Evolutionary conservation across 2,113 vertebrate genomes (phyloP).

Genomic region (Toxostoma redivivum): DNA sequence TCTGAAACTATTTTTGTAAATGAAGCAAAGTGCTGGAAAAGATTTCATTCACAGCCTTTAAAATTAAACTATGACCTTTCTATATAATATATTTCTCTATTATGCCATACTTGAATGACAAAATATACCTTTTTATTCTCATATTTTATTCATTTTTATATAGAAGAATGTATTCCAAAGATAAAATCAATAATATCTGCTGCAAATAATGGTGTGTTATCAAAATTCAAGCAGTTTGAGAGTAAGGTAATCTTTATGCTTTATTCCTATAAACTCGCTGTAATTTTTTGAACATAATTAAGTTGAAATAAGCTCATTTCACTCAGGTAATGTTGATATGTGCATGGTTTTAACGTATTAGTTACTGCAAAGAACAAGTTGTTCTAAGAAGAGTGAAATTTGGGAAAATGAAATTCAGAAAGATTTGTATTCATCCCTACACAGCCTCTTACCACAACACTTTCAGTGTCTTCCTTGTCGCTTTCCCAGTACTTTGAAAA

Average conservation of each 20-base stretch:
- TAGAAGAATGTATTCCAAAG: neutral
- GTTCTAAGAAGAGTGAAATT: neutral
- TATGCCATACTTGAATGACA: neutral
- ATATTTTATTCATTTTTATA: neutral
- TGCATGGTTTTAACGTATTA: neutral
- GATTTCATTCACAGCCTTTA: neutral
- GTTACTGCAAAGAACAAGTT: neutral
- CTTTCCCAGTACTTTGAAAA: neutral
- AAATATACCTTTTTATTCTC: neutral
- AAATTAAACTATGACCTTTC: neutral
- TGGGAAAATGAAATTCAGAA: neutral
- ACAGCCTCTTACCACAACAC: neutral
- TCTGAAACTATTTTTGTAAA: neutral
- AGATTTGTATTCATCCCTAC: neutral
- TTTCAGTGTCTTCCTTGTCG: neutral
- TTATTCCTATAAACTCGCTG: neutral
- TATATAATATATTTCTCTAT: neutral
- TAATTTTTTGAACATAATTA: neutral
- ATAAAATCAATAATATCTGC: neutral
- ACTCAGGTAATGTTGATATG: neutral
- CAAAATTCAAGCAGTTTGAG: neutral
- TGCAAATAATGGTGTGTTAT: neutral
- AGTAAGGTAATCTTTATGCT: neutral
- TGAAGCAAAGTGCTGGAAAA: neutral
- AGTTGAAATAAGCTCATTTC: neutral